phyloP scores from a whole-genome alignment of 2,797 vertebrate species.

The Clangula hyemalis region DNA sequence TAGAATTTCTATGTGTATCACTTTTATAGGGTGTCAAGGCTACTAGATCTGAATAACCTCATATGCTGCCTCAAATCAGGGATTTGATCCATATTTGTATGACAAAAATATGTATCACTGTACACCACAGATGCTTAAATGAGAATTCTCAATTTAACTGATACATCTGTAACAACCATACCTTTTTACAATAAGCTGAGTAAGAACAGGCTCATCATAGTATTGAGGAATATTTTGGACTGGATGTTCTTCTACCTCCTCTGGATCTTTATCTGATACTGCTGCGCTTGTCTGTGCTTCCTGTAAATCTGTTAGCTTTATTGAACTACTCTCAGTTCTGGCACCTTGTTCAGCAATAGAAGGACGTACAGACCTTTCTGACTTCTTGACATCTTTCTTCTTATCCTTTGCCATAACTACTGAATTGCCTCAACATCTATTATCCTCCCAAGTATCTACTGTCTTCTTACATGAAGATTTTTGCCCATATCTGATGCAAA shows the following conservation, averaged over 20 bases:
- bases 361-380: constrained; percentile 30
- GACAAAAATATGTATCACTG: not conserved
- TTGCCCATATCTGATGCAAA: not conserved
- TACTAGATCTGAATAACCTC: rapidly evolving
- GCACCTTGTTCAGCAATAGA: not conserved
- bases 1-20: not conserved
- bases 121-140: not conserved
- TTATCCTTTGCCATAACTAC: constrained; percentile 74
- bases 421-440: not conserved
- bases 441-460: not conserved
- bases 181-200: constrained; percentile 82
- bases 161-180: constrained; percentile 36
- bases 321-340: not conserved
- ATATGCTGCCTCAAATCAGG: not conserved
- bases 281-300: not conserved
- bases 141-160: not conserved
- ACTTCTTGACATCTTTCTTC: constrained; percentile 75
- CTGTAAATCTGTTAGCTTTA: not conserved
- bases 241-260: not conserved
- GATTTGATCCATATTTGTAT: not conserved
- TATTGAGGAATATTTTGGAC: not conserved
- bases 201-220: constrained; percentile 66
- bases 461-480: not conserved
- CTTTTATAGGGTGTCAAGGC: not conserved
- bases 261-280: not conserved